These are phyloP conservation scores for fruit fly (Drosophila melanogaster) DNA, from an alignment of 1,140 invertebrate genomes.

Conservation along the genomic window DNA sequence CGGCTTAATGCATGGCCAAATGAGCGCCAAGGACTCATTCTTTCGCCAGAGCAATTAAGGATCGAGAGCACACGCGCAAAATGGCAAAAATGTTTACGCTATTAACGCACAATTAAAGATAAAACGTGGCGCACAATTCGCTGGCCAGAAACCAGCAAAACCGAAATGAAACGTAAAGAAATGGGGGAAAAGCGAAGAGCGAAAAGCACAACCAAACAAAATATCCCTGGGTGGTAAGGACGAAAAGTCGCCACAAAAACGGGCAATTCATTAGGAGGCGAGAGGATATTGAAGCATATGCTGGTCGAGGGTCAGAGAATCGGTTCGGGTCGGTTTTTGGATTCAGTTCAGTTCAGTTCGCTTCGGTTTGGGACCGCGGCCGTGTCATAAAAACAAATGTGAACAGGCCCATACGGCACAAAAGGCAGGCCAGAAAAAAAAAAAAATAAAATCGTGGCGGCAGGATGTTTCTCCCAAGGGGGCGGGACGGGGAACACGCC, in stretches of 20 bases:
- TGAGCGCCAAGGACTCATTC: slow-evolving; percentile 70
- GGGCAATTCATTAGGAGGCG: slow-evolving; percentile 70
- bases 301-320: slow-evolving; percentile 30
- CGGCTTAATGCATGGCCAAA: slow-evolving; percentile 63
- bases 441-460: not conserved
- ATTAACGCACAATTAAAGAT: slow-evolving; percentile 82
- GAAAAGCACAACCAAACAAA: not conserved
- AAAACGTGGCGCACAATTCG: slow-evolving; percentile 61
- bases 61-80: slow-evolving; percentile 20
- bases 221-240: not conserved
- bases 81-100: slow-evolving; percentile 75
- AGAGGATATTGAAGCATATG: slow-evolving; percentile 15
- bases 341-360: not conserved
- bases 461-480: not conserved
- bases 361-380: slow-evolving; percentile 5
- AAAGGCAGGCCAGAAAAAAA: slow-evolving; percentile 6
- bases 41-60: slow-evolving; percentile 58
- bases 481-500: not conserved
- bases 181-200: not conserved
- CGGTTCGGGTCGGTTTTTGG: not conserved
- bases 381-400: slow-evolving; percentile 77
- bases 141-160: not conserved
- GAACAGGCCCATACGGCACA: slow-evolving; percentile 40
- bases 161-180: not conserved
- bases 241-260: slow-evolving; percentile 28